phyloP scores from a whole-genome alignment of 2,113 vertebrate species.

The Campylomormyrus numenius region DNA sequence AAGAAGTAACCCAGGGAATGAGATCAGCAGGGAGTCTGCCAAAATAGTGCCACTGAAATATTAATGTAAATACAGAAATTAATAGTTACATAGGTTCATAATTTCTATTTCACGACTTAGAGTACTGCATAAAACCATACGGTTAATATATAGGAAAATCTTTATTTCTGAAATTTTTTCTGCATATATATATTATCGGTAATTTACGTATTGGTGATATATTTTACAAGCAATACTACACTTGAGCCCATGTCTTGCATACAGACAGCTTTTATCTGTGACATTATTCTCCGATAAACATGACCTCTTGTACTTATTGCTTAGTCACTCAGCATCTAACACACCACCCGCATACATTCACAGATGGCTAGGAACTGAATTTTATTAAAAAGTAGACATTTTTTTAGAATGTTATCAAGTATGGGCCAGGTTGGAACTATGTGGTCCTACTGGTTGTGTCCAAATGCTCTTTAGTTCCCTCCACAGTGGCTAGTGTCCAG shows the following conservation, averaged over 20 bases:
- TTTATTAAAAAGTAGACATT: background rate
- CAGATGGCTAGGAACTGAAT: background rate
- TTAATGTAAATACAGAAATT: background rate
- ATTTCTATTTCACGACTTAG: background rate
- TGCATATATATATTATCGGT: background rate
- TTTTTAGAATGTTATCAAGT: background rate
- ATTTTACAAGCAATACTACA: background rate
- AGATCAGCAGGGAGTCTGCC: background rate
- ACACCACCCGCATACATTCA: background rate
- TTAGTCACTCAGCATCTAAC: background rate
- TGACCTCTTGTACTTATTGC: background rate
- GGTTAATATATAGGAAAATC: background rate
- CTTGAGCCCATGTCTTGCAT: background rate
- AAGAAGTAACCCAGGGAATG: background rate
- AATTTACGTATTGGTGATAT: background rate
- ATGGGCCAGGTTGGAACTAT: background rate
- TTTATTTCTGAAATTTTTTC: background rate
- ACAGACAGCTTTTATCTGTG: background rate
- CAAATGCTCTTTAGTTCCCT: background rate
- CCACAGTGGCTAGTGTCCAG: background rate
- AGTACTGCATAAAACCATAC: background rate
- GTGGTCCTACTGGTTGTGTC: background rate
- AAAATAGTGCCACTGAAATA: slow-evolving; percentile 3
- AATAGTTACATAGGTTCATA: background rate
- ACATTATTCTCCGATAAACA: background rate